These are phyloP conservation scores for Biston stratarius DNA, from an alignment of 2,888 invertebrate genomes.

Conservation along the genomic window DNA sequence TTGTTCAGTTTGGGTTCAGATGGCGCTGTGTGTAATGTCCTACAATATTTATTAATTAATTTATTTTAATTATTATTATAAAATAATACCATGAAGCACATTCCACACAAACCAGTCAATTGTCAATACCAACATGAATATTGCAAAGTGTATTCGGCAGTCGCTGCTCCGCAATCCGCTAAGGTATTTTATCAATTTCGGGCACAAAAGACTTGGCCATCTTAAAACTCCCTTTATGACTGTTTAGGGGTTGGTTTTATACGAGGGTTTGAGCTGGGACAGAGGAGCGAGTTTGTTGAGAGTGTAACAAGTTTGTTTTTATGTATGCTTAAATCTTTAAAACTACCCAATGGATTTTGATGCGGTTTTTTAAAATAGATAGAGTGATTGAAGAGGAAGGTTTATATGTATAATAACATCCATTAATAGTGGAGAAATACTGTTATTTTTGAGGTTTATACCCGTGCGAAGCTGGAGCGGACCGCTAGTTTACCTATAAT, in stretches of 20 bases:
- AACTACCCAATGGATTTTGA: background rate
- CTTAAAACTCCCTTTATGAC: slow-evolving; percentile 59
- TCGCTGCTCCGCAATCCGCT: slow-evolving; percentile 46
- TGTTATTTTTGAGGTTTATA: no score
- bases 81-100: slow-evolving; percentile 8
- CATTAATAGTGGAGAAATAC: no score
- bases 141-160: slow-evolving; percentile 37
- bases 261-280: slow-evolving; percentile 12
- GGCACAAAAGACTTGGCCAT: slow-evolving; percentile 55
- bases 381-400: no score
- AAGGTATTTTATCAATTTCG: slow-evolving; percentile 65
- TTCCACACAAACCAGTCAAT: slow-evolving; percentile 22
- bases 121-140: slow-evolving; percentile 17
- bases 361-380: no score
- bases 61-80: no score
- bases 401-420: no score
- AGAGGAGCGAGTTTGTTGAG: slow-evolving; percentile 11
- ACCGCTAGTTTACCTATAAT: no score
- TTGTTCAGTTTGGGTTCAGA: no score
- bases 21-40: no score
- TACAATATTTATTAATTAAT: no score
- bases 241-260: slow-evolving; percentile 48
- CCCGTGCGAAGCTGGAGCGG: no score
- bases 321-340: background rate
- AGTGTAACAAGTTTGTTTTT: background rate